These are phyloP conservation scores for Scaptomyza reducta DNA, from an alignment of 2,888 invertebrate genomes.

Conservation along the genomic window DNA sequence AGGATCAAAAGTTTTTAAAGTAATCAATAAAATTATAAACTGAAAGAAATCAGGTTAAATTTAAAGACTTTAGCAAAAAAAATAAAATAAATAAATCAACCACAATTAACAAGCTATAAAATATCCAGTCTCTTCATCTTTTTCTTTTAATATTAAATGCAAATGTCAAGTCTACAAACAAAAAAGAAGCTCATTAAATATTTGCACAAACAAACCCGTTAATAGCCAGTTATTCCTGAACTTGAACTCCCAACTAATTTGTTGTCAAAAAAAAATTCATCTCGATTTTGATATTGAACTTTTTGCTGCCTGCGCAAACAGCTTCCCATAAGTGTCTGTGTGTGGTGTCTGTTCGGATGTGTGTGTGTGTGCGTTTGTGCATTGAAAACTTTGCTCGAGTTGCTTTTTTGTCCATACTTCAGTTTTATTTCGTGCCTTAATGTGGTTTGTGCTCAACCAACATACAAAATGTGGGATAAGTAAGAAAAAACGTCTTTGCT, in stretches of 20 bases:
- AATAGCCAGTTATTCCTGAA: constrained; percentile 35
- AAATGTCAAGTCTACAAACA: background rate
- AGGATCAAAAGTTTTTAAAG: no score
- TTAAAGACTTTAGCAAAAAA: no score
- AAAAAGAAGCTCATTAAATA: background rate
- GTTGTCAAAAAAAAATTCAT: constrained; percentile 5
- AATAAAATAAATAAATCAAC: no score
- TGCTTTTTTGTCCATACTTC: constrained; percentile 35
- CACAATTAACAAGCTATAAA: no score
- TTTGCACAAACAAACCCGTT: constrained; percentile 40
- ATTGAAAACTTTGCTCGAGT: constrained; percentile 34
- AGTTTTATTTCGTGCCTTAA: constrained; percentile 37
- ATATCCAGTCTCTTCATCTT: no score
- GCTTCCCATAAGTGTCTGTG: constrained; percentile 30
- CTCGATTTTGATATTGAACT: constrained; percentile 11
- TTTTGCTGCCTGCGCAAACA: constrained; percentile 45
- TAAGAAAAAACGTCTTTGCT: constrained; percentile 17
- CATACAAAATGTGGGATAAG: constrained; percentile 40
- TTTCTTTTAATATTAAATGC: no score
- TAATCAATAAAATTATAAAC: no score
- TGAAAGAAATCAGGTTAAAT: no score
- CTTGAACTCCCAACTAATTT: background rate
- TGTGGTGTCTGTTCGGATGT: background rate
- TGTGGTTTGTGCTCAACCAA: constrained; percentile 38
- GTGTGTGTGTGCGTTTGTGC: constrained; percentile 16